Evolutionary conservation across 2,113 vertebrate genomes (phyloP).

Genomic region (Pycnonotus jocosus): DNA sequence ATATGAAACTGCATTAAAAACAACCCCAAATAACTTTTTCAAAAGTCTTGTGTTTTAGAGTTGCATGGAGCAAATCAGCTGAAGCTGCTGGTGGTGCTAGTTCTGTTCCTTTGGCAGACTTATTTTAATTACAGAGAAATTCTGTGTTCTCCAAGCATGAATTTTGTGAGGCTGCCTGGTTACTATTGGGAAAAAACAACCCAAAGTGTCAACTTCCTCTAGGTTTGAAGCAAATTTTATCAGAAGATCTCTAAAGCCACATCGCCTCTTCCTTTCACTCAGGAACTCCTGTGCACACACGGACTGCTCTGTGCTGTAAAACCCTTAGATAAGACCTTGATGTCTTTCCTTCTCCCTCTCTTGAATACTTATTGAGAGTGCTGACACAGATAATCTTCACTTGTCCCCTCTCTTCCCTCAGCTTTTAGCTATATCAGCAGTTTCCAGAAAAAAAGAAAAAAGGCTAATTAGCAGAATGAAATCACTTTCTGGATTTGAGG

Average conservation of each 20-base stretch:
- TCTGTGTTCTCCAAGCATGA: rapidly evolving
- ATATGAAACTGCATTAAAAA: background rate
- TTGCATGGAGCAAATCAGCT: background rate
- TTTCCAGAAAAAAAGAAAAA: background rate
- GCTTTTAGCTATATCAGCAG: background rate
- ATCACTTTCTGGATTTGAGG: background rate
- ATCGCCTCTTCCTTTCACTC: background rate
- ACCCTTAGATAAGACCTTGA: background rate
- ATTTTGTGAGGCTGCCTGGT: background rate
- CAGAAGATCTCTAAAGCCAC: background rate
- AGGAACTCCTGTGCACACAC: rapidly evolving
- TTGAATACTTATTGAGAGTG: background rate
- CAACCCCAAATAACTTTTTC: background rate
- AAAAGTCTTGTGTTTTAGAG: background rate
- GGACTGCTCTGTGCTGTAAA: background rate
- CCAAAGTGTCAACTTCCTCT: background rate
- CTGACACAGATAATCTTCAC: background rate
- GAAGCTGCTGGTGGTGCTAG: background rate
- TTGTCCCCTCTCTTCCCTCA: background rate
- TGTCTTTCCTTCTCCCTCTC: background rate
- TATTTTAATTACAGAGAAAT: background rate
- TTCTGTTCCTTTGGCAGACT: background rate
- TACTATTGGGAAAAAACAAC: background rate
- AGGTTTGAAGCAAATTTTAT: background rate
- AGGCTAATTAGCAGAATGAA: background rate